Conservation (phyloP, 2,888 invertebrate species). For the Salticus scenicus region DNA sequence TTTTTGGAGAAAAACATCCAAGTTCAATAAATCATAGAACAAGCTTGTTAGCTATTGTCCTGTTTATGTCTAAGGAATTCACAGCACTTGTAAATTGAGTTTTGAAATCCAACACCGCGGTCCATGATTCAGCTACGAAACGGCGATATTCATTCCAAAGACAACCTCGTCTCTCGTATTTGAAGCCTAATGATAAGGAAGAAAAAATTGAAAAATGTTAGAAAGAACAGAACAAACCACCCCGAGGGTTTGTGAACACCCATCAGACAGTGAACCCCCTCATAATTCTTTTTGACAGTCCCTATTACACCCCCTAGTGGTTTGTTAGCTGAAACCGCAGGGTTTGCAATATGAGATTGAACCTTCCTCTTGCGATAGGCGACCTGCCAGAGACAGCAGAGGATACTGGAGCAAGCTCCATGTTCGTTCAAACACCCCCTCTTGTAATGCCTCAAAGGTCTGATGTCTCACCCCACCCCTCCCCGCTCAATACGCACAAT, state of each 20-base stretch:
- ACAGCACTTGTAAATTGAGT: background rate
- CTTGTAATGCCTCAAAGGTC: conserved; percentile 34
- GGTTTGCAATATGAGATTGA: conserved; percentile 66
- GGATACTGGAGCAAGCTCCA: conserved; percentile 1
- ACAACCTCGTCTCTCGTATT: conserved; percentile 57
- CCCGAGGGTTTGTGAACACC: conserved; percentile 40
- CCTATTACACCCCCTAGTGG: conserved; percentile 69
- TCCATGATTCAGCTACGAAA: background rate
- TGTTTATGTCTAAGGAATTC: background rate
- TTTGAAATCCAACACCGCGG: background rate
- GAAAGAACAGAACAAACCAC: conserved; percentile 23
- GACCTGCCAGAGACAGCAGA: conserved; percentile 60
- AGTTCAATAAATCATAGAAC: background rate
- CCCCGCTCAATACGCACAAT: conserved; percentile 1
- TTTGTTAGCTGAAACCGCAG: conserved; percentile 69
- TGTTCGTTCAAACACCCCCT: conserved; percentile 27
- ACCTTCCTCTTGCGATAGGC: conserved; percentile 28
- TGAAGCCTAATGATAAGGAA: conserved; percentile 48
- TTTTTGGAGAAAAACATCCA: no score
- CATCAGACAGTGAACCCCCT: conserved; percentile 44
- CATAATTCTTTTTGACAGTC: conserved; percentile 69
- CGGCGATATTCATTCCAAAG: conserved; percentile 37
- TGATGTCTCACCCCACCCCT: conserved; percentile 16
- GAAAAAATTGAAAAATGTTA: conserved; percentile 12
- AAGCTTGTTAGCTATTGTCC: background rate